Evolutionary conservation across 1,140 invertebrate species (phyloP), one percentile per base, ranked within the genome.

Genomic region (Heliconius nattereri): DNA sequence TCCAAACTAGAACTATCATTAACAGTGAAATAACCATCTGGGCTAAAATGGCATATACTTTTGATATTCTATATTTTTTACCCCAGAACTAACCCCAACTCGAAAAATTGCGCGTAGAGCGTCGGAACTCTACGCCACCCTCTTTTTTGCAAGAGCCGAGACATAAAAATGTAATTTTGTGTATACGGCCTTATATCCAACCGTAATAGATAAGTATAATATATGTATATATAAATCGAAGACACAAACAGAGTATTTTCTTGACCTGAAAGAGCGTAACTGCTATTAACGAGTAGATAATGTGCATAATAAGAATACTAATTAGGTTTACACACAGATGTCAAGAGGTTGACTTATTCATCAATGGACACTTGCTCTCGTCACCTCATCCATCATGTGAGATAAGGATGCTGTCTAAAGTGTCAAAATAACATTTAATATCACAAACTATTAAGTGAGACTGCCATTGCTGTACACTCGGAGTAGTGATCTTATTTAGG

Each of bases 351-450:
- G 73, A 75, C 57, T 40, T 73, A 49, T 45, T 66, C 60, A 66
- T 60, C 73, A 80, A 57, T 74, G 54, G 72, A 77, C 75, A 80
- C 66, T 73, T 77, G 70, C 70, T 71, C n/a, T 74, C 76, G 79
- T 81, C 79, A 81, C 79, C 76, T 81, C 75, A 81, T 81, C 72
- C 71, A 81, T 81, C 79, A 81, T 49, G 23, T 7, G 37, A 49
- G 79, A 81, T 81, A 81, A 78, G 60, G 23, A 20, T 29, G 74
- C 19, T 75, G 60, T 77, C 45, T 16, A 52, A 73, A 77, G 76
- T 72, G 40, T 66, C 71, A 70, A 81, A 77, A 78, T 80, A 37
- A 71, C 29, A 71, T 23, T 76, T 37, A 35, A 72, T 80, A 76
- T 75, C 13, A 29, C 7, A 29, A 66, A 7, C 20, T 23, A 57